Percentiles rank a stretch among this genome's conserved stretches.
phyloP scores from a whole-genome alignment of 2,888 invertebrate species.

The Eulithis prunata region DNA sequence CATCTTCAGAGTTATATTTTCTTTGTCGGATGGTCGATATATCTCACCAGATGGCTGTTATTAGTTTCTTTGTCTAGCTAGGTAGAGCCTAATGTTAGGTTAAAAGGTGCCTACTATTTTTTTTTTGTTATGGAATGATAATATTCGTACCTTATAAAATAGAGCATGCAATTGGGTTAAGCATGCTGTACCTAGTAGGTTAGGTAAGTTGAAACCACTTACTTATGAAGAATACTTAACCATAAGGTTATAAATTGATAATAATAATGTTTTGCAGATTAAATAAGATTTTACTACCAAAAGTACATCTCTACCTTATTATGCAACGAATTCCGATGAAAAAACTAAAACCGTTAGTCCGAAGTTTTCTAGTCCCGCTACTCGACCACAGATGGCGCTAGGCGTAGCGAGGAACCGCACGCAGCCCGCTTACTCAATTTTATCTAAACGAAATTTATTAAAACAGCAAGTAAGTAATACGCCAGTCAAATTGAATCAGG shows the following conservation, averaged over 20 bases:
- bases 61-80: constrained; percentile 1
- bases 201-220: too few relatives aligned
- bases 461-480: constrained; percentile 23
- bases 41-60: neutral
- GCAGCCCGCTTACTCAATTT: constrained; percentile 5
- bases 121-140: neutral
- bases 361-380: constrained; percentile 51
- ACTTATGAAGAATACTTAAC: too few relatives aligned
- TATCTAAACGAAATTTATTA: constrained; percentile 18
- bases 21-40: constrained; percentile 12
- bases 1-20: constrained; percentile 25
- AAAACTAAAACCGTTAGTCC: neutral
- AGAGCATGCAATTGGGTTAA: too few relatives aligned
- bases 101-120: too few relatives aligned
- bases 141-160: too few relatives aligned
- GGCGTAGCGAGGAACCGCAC: constrained; percentile 20
- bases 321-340: neutral
- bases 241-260: too few relatives aligned
- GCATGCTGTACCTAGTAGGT: too few relatives aligned
- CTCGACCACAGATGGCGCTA: constrained; percentile 68
- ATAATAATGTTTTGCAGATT: too few relatives aligned
- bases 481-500: constrained; percentile 28
- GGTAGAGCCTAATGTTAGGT: neutral
- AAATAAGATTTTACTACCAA: too few relatives aligned
- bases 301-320: too few relatives aligned